These are phyloP conservation scores for Holocentrus rufus DNA, from an alignment of 2,797 vertebrate genomes.

Conservation along the genomic window DNA sequence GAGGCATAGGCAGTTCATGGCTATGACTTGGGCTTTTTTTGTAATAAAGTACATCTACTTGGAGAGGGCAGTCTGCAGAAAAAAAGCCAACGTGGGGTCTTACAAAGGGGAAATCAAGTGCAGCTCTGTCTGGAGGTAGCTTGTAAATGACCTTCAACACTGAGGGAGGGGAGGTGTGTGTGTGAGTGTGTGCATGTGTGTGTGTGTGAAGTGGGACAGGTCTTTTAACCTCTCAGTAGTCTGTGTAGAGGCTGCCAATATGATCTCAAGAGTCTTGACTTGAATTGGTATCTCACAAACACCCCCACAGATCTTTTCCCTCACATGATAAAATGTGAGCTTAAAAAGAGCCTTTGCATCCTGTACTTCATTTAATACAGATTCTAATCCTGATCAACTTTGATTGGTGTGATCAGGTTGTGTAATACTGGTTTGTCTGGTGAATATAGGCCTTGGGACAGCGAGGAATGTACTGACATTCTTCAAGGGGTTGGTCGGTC, in stretches of 20 bases:
- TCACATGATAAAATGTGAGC: neutral
- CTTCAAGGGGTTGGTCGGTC: conserved; percentile 29
- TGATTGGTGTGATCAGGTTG: conserved; percentile 16
- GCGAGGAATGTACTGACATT: conserved; percentile 53
- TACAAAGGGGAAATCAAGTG: conserved; percentile 35
- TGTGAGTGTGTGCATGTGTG: neutral
- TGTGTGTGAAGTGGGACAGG: conserved; percentile 6
- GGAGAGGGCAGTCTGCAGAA: conserved; percentile 39
- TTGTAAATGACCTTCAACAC: conserved; percentile 57
- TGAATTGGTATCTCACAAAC: conserved; percentile 1
- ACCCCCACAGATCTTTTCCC: neutral
- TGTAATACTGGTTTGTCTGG: conserved; percentile 57
- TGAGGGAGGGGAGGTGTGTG: neutral
- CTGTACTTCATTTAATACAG: conserved; percentile 32
- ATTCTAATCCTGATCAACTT: conserved; percentile 20
- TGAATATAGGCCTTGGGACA: conserved; percentile 34
- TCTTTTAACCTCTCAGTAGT: conserved; percentile 21
- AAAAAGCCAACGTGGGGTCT: conserved; percentile 49
- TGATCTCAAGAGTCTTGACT: neutral
- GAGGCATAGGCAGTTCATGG: conserved; percentile 38
- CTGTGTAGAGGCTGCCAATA: conserved; percentile 6
- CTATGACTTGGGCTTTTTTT: conserved; percentile 33
- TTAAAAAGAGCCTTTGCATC: neutral
- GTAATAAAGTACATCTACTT: conserved; percentile 38
- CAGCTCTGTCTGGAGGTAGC: conserved; percentile 69